Evolutionary conservation across 2,113 vertebrate genomes (phyloP).

Genomic region (Ceyx cyanopectus): DNA sequence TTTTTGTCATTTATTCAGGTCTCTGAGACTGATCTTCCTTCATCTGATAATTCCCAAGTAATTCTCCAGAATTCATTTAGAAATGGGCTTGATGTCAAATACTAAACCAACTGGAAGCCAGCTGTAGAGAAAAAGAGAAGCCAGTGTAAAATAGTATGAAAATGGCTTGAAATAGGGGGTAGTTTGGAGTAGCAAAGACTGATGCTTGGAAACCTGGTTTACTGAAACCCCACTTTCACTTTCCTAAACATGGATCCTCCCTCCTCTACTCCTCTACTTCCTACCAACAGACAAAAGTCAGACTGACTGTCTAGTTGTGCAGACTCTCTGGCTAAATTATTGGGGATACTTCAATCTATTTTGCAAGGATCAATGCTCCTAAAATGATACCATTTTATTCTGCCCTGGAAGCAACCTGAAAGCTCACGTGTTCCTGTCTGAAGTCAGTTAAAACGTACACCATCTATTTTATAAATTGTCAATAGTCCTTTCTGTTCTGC

Average conservation of each 20-base stretch:
- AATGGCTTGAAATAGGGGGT: fast-evolving
- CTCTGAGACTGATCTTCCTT: background rate
- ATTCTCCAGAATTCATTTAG: background rate
- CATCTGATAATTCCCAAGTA: background rate
- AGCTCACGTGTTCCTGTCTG: background rate
- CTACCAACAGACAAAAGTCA: background rate
- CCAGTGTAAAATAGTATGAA: background rate
- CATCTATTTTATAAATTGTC: background rate
- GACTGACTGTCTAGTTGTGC: background rate
- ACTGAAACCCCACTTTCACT: background rate
- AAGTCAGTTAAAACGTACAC: background rate
- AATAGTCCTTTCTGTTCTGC: background rate
- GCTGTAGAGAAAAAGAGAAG: background rate
- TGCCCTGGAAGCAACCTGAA: slow-evolving; percentile 13
- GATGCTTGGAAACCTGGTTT: background rate
- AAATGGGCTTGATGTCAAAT: background rate
- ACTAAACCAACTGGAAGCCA: background rate
- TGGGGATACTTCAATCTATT: background rate
- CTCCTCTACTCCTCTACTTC: background rate
- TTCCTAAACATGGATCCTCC: fast-evolving
- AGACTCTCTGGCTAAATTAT: background rate
- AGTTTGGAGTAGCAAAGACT: background rate
- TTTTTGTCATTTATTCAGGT: too few species aligned
- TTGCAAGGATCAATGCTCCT: background rate
- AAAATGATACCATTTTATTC: background rate